Percentiles rank a stretch among this genome's conserved stretches.
phyloP scores from a whole-genome alignment of 2,113 vertebrate species.

The Murina feae region DNA sequence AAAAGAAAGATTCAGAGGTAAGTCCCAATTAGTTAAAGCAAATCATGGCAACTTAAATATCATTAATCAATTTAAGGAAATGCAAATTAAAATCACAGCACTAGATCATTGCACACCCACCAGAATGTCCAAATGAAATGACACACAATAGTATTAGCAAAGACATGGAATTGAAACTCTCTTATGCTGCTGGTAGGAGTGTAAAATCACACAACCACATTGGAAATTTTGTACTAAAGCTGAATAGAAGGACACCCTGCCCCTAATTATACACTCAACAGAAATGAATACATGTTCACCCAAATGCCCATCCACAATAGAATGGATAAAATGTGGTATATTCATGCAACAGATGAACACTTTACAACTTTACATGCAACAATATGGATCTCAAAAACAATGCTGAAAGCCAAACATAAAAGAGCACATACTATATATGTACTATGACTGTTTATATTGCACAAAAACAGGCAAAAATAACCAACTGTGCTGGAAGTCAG shows the following conservation, averaged over 20 bases:
- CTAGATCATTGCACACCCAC: neutral
- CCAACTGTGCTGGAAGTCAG: neutral
- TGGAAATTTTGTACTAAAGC: neutral
- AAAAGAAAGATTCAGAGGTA: too few species aligned
- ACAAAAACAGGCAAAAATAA: neutral
- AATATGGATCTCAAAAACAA: neutral
- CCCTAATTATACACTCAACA: neutral
- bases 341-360: conserved; percentile 32
- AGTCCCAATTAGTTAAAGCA: neutral
- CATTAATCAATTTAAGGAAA: neutral
- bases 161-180: neutral
- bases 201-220: neutral
- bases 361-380: conserved; percentile 2
- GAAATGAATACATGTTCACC: neutral
- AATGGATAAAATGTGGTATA: conserved; percentile 44
- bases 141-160: neutral
- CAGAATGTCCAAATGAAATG: neutral
- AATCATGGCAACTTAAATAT: neutral
- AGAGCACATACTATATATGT: neutral
- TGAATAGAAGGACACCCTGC: neutral
- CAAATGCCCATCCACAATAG: conserved; percentile 27
- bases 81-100: neutral
- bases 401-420: conserved; percentile 4
- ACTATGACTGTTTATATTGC: neutral
- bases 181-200: neutral